A percentile compares a stretch with the other conserved stretches of the same genome.
Conservation (phyloP, 2,113 vertebrate genomes). For the Tragelaphus scriptus region DNA sequence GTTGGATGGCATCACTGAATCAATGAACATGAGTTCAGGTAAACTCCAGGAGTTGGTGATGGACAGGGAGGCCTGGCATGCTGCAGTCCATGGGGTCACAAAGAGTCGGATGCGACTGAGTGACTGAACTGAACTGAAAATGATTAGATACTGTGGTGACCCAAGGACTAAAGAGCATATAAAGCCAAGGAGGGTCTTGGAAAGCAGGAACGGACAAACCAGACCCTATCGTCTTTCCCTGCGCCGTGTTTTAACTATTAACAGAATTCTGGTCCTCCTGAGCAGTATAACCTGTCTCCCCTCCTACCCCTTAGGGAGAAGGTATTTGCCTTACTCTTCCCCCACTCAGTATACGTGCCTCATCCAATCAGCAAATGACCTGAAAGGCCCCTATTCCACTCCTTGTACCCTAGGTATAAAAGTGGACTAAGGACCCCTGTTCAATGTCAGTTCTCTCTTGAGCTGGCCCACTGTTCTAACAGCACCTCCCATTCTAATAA, state of each 20-base stretch:
- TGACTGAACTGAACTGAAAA: not conserved
- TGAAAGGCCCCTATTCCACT: not conserved
- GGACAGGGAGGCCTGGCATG: not conserved
- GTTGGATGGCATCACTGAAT: not conserved
- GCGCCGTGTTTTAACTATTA: not conserved
- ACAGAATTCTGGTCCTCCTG: not conserved
- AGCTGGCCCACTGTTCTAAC: not conserved
- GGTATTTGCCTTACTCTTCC: not conserved
- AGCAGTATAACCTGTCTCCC: not conserved
- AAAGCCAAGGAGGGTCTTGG: not conserved
- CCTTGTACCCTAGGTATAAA: not conserved
- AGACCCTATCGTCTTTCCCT: not conserved
- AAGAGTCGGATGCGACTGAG: not conserved
- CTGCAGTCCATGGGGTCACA: fast-evolving
- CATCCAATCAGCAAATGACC: not conserved
- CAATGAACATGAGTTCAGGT: not conserved
- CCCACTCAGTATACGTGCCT: not conserved
- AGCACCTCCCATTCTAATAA: not conserved
- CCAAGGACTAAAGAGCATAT: not conserved
- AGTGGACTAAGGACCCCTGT: not conserved
- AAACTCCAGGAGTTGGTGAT: not conserved
- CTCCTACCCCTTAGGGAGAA: not conserved
- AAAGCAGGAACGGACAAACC: not conserved
- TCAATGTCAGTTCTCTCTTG: not conserved
- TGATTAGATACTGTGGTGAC: not conserved